Evolutionary conservation across 2,113 vertebrate genomes (phyloP), one percentile per base, ranked within the genome.

Genomic region (Pedetes capensis): DNA sequence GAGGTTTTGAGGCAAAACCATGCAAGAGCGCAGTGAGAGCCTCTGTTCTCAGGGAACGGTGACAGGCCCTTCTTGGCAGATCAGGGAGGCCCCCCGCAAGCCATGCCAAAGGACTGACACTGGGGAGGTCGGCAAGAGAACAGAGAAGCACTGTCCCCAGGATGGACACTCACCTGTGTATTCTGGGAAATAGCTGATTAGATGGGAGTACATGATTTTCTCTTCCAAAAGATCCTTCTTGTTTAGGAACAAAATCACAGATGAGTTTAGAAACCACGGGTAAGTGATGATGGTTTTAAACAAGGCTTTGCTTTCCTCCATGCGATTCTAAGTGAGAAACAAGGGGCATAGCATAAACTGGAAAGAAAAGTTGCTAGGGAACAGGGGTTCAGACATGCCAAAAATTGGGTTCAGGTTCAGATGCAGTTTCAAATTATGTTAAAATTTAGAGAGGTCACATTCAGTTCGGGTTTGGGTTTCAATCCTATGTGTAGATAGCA

Each of bases 171-270:
- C 97, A 99, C 99, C 99, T 27, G 69, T 98, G 64, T 98, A 99
- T 29, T 97, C 95, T 61, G 99, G 98, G 92, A 99, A 99, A 96
- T 99, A 99, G 95, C 98, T 98, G 34, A 96, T 98, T 93, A 99
- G 89, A 95, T 99, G 97, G 17, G 99, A 99, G 44, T 98, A 96
- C 94, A 94, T 93, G 78, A 99, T 99, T 97, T 99, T 99, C 97
- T 99, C 99, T 89, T 98, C 97, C 63, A 99, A 96, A 95, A 99
- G 96, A 97, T 99, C 99, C 37, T 97, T 99, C 97, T 99, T 99
- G 97, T 99, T 99, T 90, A 99, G 98, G 96, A 99, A 99, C 78
- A 99, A 97, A 96, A 99, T 99, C 91, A 98, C 98, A 42, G 99
- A 99, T 20, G 99, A 98, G 18, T 99, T 98, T 51, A 98, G 97